Evolutionary conservation across 2,797 vertebrate species (phyloP), one percentile per base, ranked within the genome.

Genomic region (Nasua narica): DNA sequence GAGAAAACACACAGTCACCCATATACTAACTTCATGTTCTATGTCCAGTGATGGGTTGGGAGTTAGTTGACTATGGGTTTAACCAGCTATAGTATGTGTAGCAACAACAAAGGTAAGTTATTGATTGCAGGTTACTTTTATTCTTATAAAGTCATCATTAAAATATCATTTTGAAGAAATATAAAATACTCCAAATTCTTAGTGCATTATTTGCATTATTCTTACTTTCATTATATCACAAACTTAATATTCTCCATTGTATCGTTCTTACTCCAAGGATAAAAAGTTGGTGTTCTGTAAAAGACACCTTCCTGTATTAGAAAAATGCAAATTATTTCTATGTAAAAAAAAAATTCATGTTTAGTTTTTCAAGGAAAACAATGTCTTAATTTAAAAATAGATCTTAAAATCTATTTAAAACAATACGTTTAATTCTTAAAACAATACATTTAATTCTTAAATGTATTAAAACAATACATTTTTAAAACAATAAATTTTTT

Each of bases 281-380:
- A 87, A 14, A 82, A 76, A 87, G 14, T 18, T 56, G 89, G 52
- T 93, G 25, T 78, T 76, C 67, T 88, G 0, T 77, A 92, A 91
- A 77, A 35, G 6, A 54, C 10, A 83, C 4, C 25, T 85, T 89
- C 25, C 40, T 60, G 46, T 7, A 25, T 84, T 90, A 94, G 35
- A 27, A 96, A 93, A 74, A 27, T 74, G 67, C 21, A 85, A 5
- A 86, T 93, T 87, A 94, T 87, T 91, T 89, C 67, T 85, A 35
- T 72, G 23, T 88, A 37, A 91, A 88, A 37, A 91, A 88, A 65
- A 95, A 92, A 78, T 29, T 56, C 11, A 79, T 62, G 5, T 82
- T 76, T 91, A 91, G 70, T 48, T 37, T 94, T 95, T 84, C 60
- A 81, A 96, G n/a, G 32, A 96, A 86, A 97, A 72, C 7, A 87